Percentiles rank a stretch among this genome's conserved stretches.
phyloP scores from a whole-genome alignment of 2,797 vertebrate species.

The Emydoidea blandingii region DNA sequence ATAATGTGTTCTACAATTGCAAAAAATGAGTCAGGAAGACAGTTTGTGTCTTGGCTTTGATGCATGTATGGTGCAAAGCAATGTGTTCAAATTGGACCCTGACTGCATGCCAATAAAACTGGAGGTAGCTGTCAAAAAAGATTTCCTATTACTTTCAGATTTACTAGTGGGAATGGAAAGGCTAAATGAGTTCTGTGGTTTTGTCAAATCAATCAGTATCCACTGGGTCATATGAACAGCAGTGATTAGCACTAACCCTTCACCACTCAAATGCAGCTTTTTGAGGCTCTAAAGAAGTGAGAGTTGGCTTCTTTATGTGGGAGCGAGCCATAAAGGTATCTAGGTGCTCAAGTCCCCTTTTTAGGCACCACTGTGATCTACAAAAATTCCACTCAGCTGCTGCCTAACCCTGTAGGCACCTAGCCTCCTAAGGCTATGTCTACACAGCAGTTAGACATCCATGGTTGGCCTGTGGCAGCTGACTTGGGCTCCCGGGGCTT shows the following conservation, averaged over 20 bases:
- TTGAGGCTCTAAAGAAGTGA: background rate
- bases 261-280: background rate
- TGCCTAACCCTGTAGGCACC: too few relatives aligned
- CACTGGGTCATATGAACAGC: background rate
- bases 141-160: background rate
- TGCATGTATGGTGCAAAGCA: rapidly evolving
- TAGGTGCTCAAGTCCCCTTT: too few relatives aligned
- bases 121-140: background rate
- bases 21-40: background rate
- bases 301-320: background rate
- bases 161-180: background rate
- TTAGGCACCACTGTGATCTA: too few relatives aligned
- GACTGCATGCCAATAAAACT: background rate
- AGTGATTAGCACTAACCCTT: background rate
- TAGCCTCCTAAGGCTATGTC: too few relatives aligned
- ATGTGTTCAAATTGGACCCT: rapidly evolving
- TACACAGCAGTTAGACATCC: too few relatives aligned
- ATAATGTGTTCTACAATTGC: background rate
- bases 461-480: too few relatives aligned
- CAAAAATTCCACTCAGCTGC: too few relatives aligned
- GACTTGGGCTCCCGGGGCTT: too few relatives aligned
- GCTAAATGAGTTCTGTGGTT: background rate
- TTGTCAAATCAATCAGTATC: background rate
- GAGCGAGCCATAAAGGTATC: background rate
- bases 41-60: background rate